Evolutionary conservation across 2,797 vertebrate species (phyloP).

Genomic region (Denticeps clupeoides): DNA sequence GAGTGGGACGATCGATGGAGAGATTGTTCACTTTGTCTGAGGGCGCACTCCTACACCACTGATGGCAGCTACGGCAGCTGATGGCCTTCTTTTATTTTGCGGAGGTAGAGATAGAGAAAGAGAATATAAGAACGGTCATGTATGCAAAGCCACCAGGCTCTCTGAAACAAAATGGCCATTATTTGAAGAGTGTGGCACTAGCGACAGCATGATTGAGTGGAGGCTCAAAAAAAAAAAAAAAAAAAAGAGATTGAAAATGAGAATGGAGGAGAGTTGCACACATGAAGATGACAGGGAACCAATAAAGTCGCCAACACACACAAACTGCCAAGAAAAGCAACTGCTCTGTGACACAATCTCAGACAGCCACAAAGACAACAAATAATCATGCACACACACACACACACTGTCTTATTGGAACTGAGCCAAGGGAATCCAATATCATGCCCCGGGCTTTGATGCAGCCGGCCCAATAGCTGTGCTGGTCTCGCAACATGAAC

Average conservation of each 20-base stretch:
- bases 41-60: slow-evolving; percentile 24
- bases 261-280: slow-evolving; percentile 5
- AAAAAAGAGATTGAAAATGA: not conserved
- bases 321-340: not conserved
- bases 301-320: not conserved
- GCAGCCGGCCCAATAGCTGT: too few relatives aligned
- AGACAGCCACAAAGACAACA: not conserved
- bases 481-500: too few relatives aligned
- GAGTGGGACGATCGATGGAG: slow-evolving; percentile 3
- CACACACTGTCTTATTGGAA: not conserved
- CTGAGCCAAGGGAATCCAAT: too few relatives aligned
- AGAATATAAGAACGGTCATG: slow-evolving; percentile 18
- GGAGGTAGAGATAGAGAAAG: not conserved
- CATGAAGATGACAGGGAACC: not conserved
- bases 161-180: slow-evolving; percentile 22
- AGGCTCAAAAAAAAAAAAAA: too few relatives aligned
- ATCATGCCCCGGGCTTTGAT: too few relatives aligned
- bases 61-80: slow-evolving; percentile 7
- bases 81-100: not conserved
- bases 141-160: slow-evolving; percentile 13
- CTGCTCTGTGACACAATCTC: not conserved
- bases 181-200: slow-evolving; percentile 2
- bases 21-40: slow-evolving; percentile 29
- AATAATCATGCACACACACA: not conserved
- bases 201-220: too few relatives aligned